phyloP scores from a whole-genome alignment of 2,113 vertebrate genomes.

The Pomatorhinus ruficollis region DNA sequence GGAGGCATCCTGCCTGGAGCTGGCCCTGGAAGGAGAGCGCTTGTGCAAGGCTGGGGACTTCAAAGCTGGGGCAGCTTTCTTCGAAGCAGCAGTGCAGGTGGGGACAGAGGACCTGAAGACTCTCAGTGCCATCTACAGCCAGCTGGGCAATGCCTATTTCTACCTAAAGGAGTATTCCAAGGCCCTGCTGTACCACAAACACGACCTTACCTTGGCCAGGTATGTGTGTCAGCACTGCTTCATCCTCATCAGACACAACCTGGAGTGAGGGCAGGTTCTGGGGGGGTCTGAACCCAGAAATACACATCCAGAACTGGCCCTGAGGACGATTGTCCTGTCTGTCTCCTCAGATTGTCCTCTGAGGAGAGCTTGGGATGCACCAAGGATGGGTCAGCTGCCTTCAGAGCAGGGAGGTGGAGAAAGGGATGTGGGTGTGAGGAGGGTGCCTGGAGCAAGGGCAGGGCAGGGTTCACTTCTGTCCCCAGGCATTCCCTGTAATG shows the following conservation, averaged over 20 bases:
- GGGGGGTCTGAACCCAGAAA: not conserved
- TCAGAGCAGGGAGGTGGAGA: not conserved
- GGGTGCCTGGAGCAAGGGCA: not conserved
- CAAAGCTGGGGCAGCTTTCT: conserved; percentile 90
- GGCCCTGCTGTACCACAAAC: conserved; percentile 91
- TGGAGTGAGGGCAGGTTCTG: not conserved
- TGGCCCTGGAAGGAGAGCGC: conserved; percentile 94
- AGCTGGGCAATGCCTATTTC: conserved; percentile 97
- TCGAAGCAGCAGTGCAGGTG: conserved; percentile 93
- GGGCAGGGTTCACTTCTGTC: not conserved
- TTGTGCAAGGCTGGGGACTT: conserved; percentile 95
- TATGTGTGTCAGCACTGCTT: conserved; percentile 43
- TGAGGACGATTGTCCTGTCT: not conserved
- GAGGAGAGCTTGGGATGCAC: rapidly evolving
- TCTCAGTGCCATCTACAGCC: conserved; percentile 98
- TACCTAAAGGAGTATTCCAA: conserved; percentile 95
- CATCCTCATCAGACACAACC: rapidly evolving
- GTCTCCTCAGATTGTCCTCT: too few species aligned
- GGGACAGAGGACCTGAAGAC: conserved; percentile 97
- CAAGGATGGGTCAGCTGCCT: not conserved
- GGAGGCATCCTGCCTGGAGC: conserved; percentile 94
- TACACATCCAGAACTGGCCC: not conserved
- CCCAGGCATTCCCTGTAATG: not conserved
- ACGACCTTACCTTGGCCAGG: conserved; percentile 95
- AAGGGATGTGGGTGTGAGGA: not conserved